These are phyloP conservation scores for Ferdinandea cuprea DNA, from an alignment of 2,888 invertebrate species.

Conservation along the genomic window DNA sequence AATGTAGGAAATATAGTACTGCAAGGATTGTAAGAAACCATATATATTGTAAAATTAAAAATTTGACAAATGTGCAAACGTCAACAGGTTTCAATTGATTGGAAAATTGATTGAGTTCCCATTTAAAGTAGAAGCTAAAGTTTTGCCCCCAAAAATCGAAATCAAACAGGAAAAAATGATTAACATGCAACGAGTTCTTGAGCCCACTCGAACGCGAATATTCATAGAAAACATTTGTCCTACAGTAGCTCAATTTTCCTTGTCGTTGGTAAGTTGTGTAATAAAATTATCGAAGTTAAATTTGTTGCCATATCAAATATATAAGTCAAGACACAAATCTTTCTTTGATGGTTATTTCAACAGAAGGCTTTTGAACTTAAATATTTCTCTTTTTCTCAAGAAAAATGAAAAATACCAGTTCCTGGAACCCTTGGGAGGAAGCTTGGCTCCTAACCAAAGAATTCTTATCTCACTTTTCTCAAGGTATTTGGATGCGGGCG, in stretches of 20 bases:
- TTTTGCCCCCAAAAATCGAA: conserved; percentile 77
- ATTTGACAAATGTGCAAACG: neutral
- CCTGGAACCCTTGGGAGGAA: conserved; percentile 77
- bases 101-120: conserved; percentile 77
- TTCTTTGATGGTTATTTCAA: too few relatives aligned
- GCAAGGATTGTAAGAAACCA: conserved; percentile 76
- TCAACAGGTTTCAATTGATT: conserved; percentile 77
- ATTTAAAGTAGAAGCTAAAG: conserved; percentile 77
- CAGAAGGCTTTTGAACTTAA: too few relatives aligned
- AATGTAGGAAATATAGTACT: conserved; percentile 76
- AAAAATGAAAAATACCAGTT: conserved; percentile 73
- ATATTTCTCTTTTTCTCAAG: conserved; percentile 74
- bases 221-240: conserved; percentile 79
- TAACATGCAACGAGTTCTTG: conserved; percentile 75
- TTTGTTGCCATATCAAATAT: too few relatives aligned
- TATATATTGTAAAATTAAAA: neutral
- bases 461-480: conserved; percentile 77
- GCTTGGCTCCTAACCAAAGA: conserved; percentile 78
- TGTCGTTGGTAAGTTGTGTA: conserved; percentile 77
- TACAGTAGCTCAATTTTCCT: conserved; percentile 77
- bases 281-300: too few relatives aligned
- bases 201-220: conserved; percentile 75
- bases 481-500: conserved; percentile 78
- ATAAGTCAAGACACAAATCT: too few relatives aligned
- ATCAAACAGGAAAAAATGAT: conserved; percentile 73